Evolutionary conservation across 2,888 invertebrate genomes (phyloP), one percentile per base, ranked within the genome.

Genomic region (Byasa hedistus): DNA sequence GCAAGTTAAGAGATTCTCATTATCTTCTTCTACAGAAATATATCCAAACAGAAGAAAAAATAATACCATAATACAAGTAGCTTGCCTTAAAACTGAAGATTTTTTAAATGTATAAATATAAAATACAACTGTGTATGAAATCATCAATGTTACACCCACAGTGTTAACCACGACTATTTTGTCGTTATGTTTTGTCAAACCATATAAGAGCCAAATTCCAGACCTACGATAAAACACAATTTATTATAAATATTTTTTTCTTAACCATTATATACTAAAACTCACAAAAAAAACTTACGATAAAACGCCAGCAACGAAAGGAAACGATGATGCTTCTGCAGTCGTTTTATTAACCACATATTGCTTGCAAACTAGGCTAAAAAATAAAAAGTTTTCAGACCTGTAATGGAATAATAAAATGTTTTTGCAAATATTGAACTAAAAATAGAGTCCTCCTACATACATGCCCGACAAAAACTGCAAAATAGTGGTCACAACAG

Each of bases 391-490:
- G 32, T 51, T 56, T 48, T n/a, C 12, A 51, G 1, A 27, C 10
- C 19, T 21, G 7, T 52, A 2, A 52, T 19, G n/a, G 21, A 52
- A 22, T 21, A 21, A 44, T 10, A 36, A n/a, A 36, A 57, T 12
- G 32, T 57, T 32, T 36, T 19, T 24, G 1, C 17, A 56, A 17
- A 5, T 56, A 56, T 8, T 19, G 15, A 56, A 7, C 19, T 10
- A 24, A 56, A 57, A 10, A 51, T 36, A 48, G 48, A 51, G 62
- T 61, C n/a, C n/a, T 55, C 65, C 48, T 69, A 94, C 96, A 94
- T 93, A 97, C 97, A 94, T 93, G 89, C 97, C 97, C 68, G 97
- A 95, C 74, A 97, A 89, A 93, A 96, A 97, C 81, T 97, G 96
- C 69, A 96, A 86, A 73, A 97, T 94, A 21, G 97, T 97, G 70